Evolutionary conservation across 1,140 invertebrate genomes (phyloP).

Genomic region (Meloidogyne exigua): DNA sequence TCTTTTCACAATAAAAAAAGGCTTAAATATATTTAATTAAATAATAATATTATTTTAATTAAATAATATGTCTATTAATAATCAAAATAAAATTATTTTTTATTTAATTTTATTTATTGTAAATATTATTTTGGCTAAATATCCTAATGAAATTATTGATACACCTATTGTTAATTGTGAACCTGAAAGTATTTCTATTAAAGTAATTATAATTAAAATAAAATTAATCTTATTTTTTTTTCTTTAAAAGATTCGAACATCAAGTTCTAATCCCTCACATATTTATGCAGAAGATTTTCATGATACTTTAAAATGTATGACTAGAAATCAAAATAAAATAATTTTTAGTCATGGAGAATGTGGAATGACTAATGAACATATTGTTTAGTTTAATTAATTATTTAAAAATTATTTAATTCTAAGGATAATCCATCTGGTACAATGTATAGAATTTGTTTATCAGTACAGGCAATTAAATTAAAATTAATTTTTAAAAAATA

Average conservation of each 20-base stretch:
- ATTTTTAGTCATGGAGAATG: conserved; percentile 54
- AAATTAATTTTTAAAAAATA: background rate
- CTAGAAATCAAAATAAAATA: conserved; percentile 58
- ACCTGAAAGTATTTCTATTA: conserved; percentile 53
- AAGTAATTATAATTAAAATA: conserved; percentile 41
- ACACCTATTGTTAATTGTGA: conserved; percentile 60
- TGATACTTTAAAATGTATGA: conserved; percentile 52
- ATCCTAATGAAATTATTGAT: conserved; percentile 61
- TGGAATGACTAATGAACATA: conserved; percentile 60
- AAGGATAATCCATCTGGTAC: conserved; percentile 56
- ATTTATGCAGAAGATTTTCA: conserved; percentile 63
- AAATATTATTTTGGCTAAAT: conserved; percentile 30
- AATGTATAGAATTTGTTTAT: conserved; percentile 57
- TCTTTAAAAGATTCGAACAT: conserved; percentile 50
- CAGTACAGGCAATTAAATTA: conserved; percentile 17
- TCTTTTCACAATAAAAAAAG: too few relatives aligned
- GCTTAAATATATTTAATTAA: too few relatives aligned
- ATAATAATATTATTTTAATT: too few relatives aligned
- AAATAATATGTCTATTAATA: too few relatives aligned
- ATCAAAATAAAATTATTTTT: background rate
- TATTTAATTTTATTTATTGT: background rate
- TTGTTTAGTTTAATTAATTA: conserved; percentile 42
- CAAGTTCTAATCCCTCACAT: conserved; percentile 58
- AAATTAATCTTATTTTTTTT: too few relatives aligned
- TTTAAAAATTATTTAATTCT: conserved; percentile 12